Evolutionary conservation across 2,797 vertebrate genomes (phyloP), one percentile per base, ranked within the genome.

Genomic region (Staurois parvus): DNA sequence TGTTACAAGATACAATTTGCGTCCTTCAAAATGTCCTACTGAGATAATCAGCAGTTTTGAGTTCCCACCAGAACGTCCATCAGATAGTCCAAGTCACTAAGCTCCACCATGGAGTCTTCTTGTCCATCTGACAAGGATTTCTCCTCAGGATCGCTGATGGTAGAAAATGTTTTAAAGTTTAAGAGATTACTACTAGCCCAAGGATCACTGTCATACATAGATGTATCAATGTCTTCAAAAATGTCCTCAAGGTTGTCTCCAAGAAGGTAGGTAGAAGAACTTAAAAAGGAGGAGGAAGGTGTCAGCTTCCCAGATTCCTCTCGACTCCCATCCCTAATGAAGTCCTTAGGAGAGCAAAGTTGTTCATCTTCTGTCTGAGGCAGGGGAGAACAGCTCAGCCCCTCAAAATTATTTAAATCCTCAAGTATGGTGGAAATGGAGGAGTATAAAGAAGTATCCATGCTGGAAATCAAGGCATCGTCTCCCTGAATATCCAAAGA

Each of bases 171-270:
- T 52, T 89, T 88, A 64, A 83, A 68, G 72, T 67, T 48, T 26
- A 86, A 81, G 21, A 89, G 85, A 42, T 68, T 66, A 13, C 81
- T 32, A 0, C 79, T 72, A 0, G 83, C 64, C 91, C 92, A 92
- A 11, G 91, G 89, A 83, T 93, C 90, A 52, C 89, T 90, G 76
- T 94, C 92, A 3, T 94, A 94, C 92, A 93, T 94, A 72, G 93
- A 92, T 11, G 92, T 93, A 85, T 93, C 92, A 0, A 94, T 93
- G 85, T 93, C 92, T 72, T 93, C 92, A 78, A 94, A 94, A 26
- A 93, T 83, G 11, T 88, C 91, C 84, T 94, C 91, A 0, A 93
- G 83, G 40, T 91, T 88, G 34, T 92, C 91, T 2, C 92, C 91
- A 70, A 91, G 80, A 24, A 93, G 87, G 87, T 89, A 92, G 85